A percentile compares a stretch with the other conserved stretches of the same genome.
phyloP scores from a whole-genome alignment of 2,797 vertebrate species.

The Novumbra hubbsi region DNA sequence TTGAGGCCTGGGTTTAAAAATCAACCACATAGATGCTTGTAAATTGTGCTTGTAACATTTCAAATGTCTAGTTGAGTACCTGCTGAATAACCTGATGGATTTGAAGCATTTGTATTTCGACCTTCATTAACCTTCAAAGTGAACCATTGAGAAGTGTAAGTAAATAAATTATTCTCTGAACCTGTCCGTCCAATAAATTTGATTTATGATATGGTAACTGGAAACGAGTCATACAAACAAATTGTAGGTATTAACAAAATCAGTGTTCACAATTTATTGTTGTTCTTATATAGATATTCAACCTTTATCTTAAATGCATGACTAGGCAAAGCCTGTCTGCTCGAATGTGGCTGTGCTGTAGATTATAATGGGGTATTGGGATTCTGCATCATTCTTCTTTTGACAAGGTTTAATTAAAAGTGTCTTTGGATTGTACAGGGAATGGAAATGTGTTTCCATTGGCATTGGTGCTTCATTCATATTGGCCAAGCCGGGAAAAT shows the following conservation, averaged over 20 bases:
- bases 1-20: neutral
- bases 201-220: neutral
- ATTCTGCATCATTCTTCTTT: conserved; percentile 82
- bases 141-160: too few species aligned
- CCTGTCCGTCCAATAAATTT: neutral
- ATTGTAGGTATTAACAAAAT: neutral
- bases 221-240: neutral
- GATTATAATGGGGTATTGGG: conserved; percentile 16
- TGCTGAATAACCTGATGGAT: neutral
- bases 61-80: neutral
- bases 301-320: neutral
- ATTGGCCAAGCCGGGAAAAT: conserved; percentile 82
- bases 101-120: neutral
- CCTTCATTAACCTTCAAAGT: neutral
- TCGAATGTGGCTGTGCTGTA: neutral
- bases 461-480: conserved; percentile 81
- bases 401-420: conserved; percentile 87
- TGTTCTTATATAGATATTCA: too few species aligned
- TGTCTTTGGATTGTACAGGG: conserved; percentile 76
- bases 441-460: conserved; percentile 82
- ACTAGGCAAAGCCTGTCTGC: neutral
- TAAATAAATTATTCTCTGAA: too few species aligned
- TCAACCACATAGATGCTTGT: neutral
- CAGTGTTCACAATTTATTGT: neutral
- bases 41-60: neutral